phyloP scores from a whole-genome alignment of 2,888 invertebrate genomes.

The Carcina quercana region DNA sequence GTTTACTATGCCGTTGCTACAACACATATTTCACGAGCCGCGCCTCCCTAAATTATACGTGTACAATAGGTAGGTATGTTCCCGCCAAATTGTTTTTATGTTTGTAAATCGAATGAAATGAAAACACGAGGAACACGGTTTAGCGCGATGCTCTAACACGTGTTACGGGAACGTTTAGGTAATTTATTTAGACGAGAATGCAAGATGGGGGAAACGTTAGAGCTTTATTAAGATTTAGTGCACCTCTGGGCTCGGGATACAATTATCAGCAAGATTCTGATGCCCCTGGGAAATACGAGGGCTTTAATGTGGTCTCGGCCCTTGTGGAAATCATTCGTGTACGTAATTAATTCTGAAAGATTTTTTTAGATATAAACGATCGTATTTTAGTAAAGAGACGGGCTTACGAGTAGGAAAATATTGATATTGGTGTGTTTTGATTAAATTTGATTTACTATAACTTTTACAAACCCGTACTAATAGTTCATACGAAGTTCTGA shows the following conservation, averaged over 20 bases:
- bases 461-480: too few relatives aligned
- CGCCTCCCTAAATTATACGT: slow-evolving; percentile 18
- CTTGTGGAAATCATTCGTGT: slow-evolving; percentile 22
- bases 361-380: too few relatives aligned
- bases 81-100: slow-evolving; percentile 6
- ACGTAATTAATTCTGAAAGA: slow-evolving; percentile 22
- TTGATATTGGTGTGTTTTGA: too few relatives aligned
- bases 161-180: too few relatives aligned
- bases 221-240: slow-evolving; percentile 62
- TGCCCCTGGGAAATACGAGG: slow-evolving; percentile 50
- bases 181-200: slow-evolving; percentile 36
- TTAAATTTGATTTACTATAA: too few relatives aligned
- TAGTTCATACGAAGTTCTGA: too few relatives aligned
- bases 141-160: slow-evolving; percentile 20
- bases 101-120: slow-evolving; percentile 6
- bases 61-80: slow-evolving; percentile 2
- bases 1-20: too few relatives aligned
- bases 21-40: slow-evolving; percentile 21
- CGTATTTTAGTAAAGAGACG: too few relatives aligned
- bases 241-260: slow-evolving; percentile 44
- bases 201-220: slow-evolving; percentile 28
- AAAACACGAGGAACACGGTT: slow-evolving; percentile 4
- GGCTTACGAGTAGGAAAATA: too few relatives aligned
- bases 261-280: slow-evolving; percentile 43
- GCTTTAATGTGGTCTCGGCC: slow-evolving; percentile 37